Conservation (phyloP, 2,888 invertebrate species). For the Latrodectus elegans region DNA sequence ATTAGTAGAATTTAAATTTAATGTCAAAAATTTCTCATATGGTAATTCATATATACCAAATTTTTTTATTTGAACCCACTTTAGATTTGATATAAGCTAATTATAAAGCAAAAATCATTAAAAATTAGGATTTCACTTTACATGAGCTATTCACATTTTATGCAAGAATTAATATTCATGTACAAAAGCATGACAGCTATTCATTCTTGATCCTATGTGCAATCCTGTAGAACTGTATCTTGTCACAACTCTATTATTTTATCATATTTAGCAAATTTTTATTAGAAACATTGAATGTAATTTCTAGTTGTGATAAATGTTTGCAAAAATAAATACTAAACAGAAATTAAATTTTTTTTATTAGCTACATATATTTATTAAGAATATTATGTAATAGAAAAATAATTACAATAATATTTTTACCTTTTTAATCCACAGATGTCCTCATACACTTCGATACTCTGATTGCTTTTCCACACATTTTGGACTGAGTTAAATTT, state of each 20-base stretch:
- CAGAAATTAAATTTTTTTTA: background rate
- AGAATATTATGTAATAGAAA: background rate
- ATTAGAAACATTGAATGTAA: background rate
- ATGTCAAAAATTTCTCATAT: too few species aligned
- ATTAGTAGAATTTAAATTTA: too few species aligned
- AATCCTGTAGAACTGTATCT: too few species aligned
- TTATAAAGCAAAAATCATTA: too few species aligned
- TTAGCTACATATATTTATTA: background rate
- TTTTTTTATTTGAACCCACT: too few species aligned
- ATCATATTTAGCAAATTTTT: background rate
- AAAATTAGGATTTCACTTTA: too few species aligned
- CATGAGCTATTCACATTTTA: too few species aligned
- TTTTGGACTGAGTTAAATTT: constrained; percentile 24
- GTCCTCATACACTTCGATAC: constrained; percentile 61
- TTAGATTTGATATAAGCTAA: too few species aligned
- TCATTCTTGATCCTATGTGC: too few species aligned
- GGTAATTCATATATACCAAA: too few species aligned
- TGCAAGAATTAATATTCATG: too few species aligned
- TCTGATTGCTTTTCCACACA: constrained; percentile 56
- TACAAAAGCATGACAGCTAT: too few species aligned
- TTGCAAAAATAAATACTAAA: background rate
- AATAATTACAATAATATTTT: background rate
- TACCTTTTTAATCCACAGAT: constrained; percentile 52
- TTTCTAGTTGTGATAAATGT: background rate
- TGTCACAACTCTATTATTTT: background rate